Conservation (phyloP, 2,888 invertebrate genomes). For the Lepidochrysops patricia region DNA sequence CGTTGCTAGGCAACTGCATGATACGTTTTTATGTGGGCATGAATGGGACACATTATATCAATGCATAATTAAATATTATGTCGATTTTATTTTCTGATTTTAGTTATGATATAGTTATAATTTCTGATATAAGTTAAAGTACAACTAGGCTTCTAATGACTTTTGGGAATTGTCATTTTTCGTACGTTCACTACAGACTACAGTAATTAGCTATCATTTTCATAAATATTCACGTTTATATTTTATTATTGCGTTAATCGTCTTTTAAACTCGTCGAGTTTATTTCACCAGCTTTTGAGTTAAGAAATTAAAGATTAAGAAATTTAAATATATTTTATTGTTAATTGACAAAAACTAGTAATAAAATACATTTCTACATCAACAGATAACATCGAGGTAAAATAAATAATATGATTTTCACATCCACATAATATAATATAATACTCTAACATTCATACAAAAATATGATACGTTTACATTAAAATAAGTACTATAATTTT, state of each 20-base stretch:
- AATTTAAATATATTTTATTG: no score
- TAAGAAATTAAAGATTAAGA: no score
- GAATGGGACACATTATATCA: neutral
- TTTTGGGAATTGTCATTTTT: no score
- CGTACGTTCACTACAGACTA: no score
- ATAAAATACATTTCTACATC: neutral
- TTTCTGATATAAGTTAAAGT: no score
- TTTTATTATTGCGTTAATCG: no score
- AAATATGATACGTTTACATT: constrained; percentile 1
- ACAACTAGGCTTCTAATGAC: no score
- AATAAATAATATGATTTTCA: neutral
- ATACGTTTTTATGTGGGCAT: neutral
- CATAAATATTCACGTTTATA: no score
- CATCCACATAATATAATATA: neutral
- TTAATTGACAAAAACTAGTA: neutral
- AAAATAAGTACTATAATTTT: neutral
- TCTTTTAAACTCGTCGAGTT: no score
- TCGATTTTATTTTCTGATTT: neutral
- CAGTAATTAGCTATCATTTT: no score
- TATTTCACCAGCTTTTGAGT: no score
- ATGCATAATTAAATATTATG: neutral
- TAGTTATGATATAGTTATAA: no score
- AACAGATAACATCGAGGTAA: neutral
- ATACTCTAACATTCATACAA: constrained; percentile 8
- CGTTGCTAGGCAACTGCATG: neutral